Percentiles rank a stretch among this genome's conserved stretches.
Conservation (phyloP, 1,140 invertebrate species). For the Megalonaias nervosa region DNA sequence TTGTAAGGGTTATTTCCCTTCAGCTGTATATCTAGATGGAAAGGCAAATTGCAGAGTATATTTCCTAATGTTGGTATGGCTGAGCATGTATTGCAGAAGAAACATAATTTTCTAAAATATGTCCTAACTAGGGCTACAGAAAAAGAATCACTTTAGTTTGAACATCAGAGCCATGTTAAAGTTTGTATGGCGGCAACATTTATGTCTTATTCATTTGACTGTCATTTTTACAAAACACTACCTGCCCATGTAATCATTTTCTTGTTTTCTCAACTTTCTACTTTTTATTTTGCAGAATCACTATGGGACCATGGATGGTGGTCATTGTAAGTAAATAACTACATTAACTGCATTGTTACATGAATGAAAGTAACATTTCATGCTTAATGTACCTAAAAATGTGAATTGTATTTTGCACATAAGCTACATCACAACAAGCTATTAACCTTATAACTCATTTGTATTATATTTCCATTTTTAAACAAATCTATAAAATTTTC, state of each 20-base stretch:
- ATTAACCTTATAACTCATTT: neutral
- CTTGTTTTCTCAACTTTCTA: constrained; percentile 7
- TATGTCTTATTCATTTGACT: neutral
- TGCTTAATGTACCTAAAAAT: no score
- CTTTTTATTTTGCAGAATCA: constrained; percentile 78
- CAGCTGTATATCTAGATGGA: no score
- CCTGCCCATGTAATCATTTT: constrained; percentile 9
- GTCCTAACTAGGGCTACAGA: neutral
- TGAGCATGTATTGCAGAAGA: neutral
- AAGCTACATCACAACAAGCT: no score
- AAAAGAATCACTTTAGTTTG: no score
- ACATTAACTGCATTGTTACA: neutral
- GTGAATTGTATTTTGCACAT: no score
- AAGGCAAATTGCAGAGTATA: no score
- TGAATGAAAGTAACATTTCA: no score
- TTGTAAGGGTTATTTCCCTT: no score
- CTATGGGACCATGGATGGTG: constrained; percentile 91
- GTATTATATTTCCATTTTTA: neutral
- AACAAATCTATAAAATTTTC: neutral
- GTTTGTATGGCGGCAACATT: neutral
- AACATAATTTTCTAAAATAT: neutral
- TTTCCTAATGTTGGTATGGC: no score
- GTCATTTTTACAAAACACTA: neutral
- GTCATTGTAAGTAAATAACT: constrained; percentile 79
- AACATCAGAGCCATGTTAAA: neutral